Percentiles rank a stretch among this genome's conserved stretches.
These are phyloP conservation scores for Caenorhabditis inopinata DNA, from an alignment of 1,140 invertebrate species.

Conservation along the genomic window DNA sequence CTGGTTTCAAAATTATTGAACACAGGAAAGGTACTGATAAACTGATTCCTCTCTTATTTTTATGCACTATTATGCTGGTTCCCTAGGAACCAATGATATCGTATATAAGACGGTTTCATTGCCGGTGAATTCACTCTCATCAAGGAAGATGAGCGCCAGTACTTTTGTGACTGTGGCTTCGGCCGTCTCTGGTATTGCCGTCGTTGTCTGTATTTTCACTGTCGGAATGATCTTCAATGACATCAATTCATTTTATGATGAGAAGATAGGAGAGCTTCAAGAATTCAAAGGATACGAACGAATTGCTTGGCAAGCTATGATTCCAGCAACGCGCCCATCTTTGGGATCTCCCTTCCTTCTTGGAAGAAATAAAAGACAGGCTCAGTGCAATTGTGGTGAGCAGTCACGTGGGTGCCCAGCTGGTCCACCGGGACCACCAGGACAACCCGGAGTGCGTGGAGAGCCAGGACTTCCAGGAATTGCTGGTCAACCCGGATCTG, in stretches of 20 bases:
- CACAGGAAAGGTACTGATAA: conserved; percentile 12
- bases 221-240: conserved; percentile 48
- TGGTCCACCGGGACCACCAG: conserved; percentile 48
- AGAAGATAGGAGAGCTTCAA: conserved; percentile 42
- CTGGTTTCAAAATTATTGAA: conserved; percentile 24
- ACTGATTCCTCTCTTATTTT: neutral
- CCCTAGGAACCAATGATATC: neutral
- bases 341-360: conserved; percentile 20
- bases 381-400: conserved; percentile 47
- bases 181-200: conserved; percentile 37
- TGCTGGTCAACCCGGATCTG: conserved; percentile 45
- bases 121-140: conserved; percentile 8
- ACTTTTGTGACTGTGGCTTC: conserved; percentile 38
- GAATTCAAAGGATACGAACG: conserved; percentile 42
- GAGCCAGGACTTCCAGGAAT: conserved; percentile 47
- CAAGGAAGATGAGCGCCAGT: conserved; percentile 24
- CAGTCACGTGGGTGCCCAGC: conserved; percentile 46
- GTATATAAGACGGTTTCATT: neutral
- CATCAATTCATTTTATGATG: conserved; percentile 46
- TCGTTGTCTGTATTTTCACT: conserved; percentile 38
- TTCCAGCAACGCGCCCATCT: neutral
- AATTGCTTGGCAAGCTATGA: conserved; percentile 49
- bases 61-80: neutral
- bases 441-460: conserved; percentile 45
- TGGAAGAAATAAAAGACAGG: conserved; percentile 50